phyloP scores from a whole-genome alignment of 2,888 invertebrate species.

The Branchellion lobata region DNA sequence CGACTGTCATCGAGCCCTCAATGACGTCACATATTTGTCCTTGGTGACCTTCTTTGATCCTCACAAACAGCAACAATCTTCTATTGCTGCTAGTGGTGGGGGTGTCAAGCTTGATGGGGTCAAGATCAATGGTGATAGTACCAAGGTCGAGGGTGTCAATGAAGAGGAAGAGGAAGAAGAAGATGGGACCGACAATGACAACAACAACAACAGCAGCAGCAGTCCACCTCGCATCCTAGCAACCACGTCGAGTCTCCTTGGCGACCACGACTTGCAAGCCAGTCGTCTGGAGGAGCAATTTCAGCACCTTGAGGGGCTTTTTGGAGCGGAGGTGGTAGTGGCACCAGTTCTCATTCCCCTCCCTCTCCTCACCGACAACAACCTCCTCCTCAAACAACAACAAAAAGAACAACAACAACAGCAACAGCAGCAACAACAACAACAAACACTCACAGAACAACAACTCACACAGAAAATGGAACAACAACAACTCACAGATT shows the following conservation, averaged over 20 bases:
- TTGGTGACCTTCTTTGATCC: not conserved
- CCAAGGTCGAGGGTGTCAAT: not conserved
- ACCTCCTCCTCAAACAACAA: not conserved
- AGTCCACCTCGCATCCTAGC: slow-evolving; percentile 23
- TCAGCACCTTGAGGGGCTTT: slow-evolving; percentile 20
- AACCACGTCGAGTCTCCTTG: slow-evolving; percentile 13
- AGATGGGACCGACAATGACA: not conserved
- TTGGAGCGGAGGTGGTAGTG: slow-evolving; percentile 10
- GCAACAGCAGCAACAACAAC: not conserved
- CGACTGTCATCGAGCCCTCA: not conserved
- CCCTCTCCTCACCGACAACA: not conserved
- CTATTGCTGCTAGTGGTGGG: too few relatives aligned
- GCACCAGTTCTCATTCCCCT: slow-evolving; percentile 35
- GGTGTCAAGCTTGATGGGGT: not conserved
- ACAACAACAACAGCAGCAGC: not conserved
- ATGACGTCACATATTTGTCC: not conserved
- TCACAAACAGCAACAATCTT: too few relatives aligned
- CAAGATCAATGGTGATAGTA: not conserved
- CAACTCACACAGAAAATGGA: too few relatives aligned
- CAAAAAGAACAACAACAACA: not conserved
- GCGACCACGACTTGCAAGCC: slow-evolving; percentile 23
- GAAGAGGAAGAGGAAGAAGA: slow-evolving; percentile 3
- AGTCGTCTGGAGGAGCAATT: not conserved
- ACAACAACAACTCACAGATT: too few relatives aligned
- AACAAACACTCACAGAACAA: too few relatives aligned